Conservation (phyloP, 2,113 vertebrate species). For the Scophthalmus maximus region DNA sequence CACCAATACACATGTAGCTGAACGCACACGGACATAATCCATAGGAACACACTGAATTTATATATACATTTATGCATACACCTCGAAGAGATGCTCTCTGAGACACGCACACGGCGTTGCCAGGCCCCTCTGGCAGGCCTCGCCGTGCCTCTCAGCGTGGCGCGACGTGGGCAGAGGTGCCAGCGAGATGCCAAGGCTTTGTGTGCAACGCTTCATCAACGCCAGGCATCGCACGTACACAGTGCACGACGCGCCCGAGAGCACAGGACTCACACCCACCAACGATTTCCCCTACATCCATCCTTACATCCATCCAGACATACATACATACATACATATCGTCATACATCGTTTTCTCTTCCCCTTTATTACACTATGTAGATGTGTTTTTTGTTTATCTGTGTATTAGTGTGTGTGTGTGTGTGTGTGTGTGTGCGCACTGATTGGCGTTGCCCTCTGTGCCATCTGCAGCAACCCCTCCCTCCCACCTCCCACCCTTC, state of each 20-base stretch:
- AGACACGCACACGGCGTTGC: constrained; percentile 34
- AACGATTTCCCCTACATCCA: constrained; percentile 43
- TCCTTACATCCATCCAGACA: constrained; percentile 9
- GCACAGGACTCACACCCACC: constrained; percentile 54
- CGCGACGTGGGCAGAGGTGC: constrained; percentile 75
- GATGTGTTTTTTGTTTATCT: constrained; percentile 9
- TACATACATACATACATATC: constrained; percentile 5
- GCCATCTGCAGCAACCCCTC: constrained; percentile 83
- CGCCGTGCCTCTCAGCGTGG: constrained; percentile 69
- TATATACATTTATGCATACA: background rate
- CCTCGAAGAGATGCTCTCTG: constrained; percentile 36
- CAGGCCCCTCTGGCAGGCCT: constrained; percentile 74
- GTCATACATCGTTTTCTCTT: background rate
- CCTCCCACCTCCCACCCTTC: constrained; percentile 62
- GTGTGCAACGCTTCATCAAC: constrained; percentile 65
- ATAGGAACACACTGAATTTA: background rate
- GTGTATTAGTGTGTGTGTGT: constrained; percentile 20
- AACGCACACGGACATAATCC: background rate
- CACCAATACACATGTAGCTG: background rate
- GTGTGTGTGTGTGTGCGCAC: constrained; percentile 55
- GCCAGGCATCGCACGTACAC: constrained; percentile 50
- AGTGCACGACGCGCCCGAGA: constrained; percentile 22
- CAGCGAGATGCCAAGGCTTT: constrained; percentile 73
- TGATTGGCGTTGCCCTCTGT: constrained; percentile 85
- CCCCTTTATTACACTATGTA: background rate